Evolutionary conservation across 92 coral and sea anemone genomes (phyloP).

Genomic region (Virgularia gustaviana): DNA sequence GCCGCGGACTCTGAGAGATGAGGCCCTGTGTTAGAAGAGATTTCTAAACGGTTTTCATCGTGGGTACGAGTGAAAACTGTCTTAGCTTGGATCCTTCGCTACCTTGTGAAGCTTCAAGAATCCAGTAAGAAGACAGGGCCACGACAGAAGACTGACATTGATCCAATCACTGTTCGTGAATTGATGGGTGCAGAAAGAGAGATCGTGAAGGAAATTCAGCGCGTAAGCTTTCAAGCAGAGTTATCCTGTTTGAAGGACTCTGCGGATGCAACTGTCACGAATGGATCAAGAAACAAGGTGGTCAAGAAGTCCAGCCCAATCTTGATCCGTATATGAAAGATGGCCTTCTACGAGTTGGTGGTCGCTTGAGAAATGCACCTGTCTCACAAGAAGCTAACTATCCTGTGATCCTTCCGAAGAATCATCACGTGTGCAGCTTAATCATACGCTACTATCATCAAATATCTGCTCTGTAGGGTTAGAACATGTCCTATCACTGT

Average conservation of each 20-base stretch:
- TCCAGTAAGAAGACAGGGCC: background rate
- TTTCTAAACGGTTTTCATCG: constrained; percentile 13
- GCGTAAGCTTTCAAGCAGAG: constrained; percentile 23
- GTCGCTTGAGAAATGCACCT: constrained; percentile 34
- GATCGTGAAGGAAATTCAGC: constrained; percentile 10
- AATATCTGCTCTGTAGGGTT: constrained; percentile 31
- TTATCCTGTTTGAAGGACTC: background rate
- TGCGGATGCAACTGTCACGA: too few species aligned
- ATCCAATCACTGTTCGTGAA: constrained; percentile 20
- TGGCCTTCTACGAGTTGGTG: constrained; percentile 40
- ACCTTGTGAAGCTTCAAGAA: constrained; percentile 2
- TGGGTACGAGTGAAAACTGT: constrained; percentile 25
- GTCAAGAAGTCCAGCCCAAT: constrained; percentile 36
- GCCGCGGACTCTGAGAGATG: background rate
- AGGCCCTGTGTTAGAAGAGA: background rate
- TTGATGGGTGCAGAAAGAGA: constrained; percentile 34
- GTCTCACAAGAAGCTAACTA: constrained; percentile 6
- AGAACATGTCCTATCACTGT: constrained; percentile 41
- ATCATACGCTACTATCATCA: constrained; percentile 28
- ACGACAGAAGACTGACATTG: background rate
- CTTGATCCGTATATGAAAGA: constrained; percentile 25
- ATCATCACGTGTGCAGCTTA: constrained; percentile 30
- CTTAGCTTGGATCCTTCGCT: constrained; percentile 39
- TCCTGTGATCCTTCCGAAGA: constrained; percentile 43
- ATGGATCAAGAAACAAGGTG: background rate